Evolutionary conservation across 2,113 vertebrate species (phyloP), one percentile per base, ranked within the genome.

Genomic region (Nibea albiflora): DNA sequence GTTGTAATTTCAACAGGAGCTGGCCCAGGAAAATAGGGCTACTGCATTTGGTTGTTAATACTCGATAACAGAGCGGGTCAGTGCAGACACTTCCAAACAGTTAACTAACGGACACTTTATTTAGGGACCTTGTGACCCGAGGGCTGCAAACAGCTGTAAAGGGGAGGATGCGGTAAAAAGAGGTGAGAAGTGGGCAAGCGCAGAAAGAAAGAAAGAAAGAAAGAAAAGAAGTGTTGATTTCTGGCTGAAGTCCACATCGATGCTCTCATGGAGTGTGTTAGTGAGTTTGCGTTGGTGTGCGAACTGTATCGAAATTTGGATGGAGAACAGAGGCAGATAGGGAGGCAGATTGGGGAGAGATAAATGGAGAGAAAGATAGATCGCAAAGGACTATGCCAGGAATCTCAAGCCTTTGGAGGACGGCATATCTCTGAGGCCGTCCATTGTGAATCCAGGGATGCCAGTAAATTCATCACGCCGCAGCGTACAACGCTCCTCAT

Each of bases 1-100:
- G 90, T 74, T 88, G 87, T 89, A 78, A 88, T 90, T 89, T 77
- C 79, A 79, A n/a, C 72, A 67, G 61, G 63, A 85, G 77, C 71
- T 11, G 62, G 80, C 46, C 67, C 10, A 69, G 78, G 76, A 78
- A 90, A 87, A 77, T 20, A 66, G 58, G 73, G 17, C 74, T 67
- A 46, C 79, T 80, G 69, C 54, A 75, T 85, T 80, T 47, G 74
- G 26, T 65, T 89, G 89, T 93, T 90, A 87, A 85, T 90, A 85
- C 71, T 73, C 66, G 68, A 70, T 83, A 88, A 74, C 76, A 58
- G 72, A 39, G 39, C 42, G 2, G 84, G 50, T 65, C 80, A 85
- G 42, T 8, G 71, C 68, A 80, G 42, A 61, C 52, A 17, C 65
- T 52, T 70, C 31, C 20, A 4, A 71, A 44, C 49, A 44, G 31